Conservation (phyloP, 2,888 invertebrate species). For the Bombylius major region DNA sequence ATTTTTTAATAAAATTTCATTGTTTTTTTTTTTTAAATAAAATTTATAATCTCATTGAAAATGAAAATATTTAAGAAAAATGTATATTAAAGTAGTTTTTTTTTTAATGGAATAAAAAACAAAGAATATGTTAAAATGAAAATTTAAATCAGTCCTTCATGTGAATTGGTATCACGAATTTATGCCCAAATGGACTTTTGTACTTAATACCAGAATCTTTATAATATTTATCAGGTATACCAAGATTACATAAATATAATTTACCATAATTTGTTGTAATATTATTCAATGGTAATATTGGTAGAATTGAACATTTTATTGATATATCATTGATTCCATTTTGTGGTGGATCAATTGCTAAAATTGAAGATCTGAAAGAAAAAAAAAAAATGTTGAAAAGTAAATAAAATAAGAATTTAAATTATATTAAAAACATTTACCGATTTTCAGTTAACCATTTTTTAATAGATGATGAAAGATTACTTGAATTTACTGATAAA, state of each 20-base stretch:
- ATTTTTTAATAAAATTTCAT: too few relatives aligned
- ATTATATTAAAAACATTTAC: constrained; percentile 15
- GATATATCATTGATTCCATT: constrained; percentile 46
- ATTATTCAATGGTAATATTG: constrained; percentile 56
- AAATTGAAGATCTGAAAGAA: constrained; percentile 47
- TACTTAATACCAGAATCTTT: constrained; percentile 63
- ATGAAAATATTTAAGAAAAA: too few relatives aligned
- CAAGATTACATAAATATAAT: constrained; percentile 74
- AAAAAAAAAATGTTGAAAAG: background rate
- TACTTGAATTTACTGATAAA: constrained; percentile 29
- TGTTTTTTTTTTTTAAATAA: too few relatives aligned
- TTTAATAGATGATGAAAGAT: constrained; percentile 40
- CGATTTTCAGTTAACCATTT: constrained; percentile 57
- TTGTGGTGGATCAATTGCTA: constrained; percentile 65
- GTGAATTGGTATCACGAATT: constrained; percentile 66
- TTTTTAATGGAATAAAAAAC: too few relatives aligned
- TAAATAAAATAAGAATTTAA: background rate
- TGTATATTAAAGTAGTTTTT: too few relatives aligned
- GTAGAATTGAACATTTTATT: constrained; percentile 56
- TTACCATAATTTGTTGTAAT: constrained; percentile 48
- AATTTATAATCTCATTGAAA: too few relatives aligned
- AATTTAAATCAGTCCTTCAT: constrained; percentile 31
- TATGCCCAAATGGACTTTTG: constrained; percentile 73
- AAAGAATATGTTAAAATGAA: too few relatives aligned
- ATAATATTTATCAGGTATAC: constrained; percentile 66